Evolutionary conservation across 1,140 invertebrate genomes (phyloP), one percentile per base, ranked within the genome.

Genomic region (Leptopilina boulardi): DNA sequence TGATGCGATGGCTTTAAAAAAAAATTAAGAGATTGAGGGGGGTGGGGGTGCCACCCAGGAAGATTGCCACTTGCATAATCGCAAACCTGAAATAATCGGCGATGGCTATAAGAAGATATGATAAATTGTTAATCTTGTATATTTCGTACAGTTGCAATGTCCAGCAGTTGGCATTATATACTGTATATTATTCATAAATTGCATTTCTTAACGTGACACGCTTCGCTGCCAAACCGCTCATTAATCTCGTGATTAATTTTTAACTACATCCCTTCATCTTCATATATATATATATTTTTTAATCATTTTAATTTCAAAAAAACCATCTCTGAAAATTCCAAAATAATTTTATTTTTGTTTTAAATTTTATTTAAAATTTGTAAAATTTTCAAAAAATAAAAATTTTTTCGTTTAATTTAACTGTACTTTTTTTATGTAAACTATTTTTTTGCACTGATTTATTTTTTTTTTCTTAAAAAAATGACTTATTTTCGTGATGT

Each of bases 61-160:
- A 26, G 54, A 56, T 23, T 56, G 54, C 9, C 21, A 56, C 54
- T 26, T 56, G 54, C 54, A 26, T 56, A 56, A 56, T 56, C 54
- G 21, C 5, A 56, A 26, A 19, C 54, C 19, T 21, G 18, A 1
- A 56, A 23, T 56, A 56, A 56, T 56, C 19, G 9, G 19, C 23
- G 54, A 56, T 56, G 54, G 54, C 54, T n/a, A n/a, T 26, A 56
- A 56, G 54, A 21, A 56, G 54, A 56, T 56, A 56, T 56, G 54
- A 56, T 56, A 56, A 56, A 56, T 56, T 56, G 54, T 19, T 56
- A 23, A 10, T 11, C 41, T 42, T 42, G 41, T 42, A 42, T 42
- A 38, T n/a, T n/a, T n/a, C n/a, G n/a, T 3, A 38, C 9, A 42
- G 41, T 42, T 42, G 41, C 41, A 42, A 11, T 42, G 34, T 38